Conservation (phyloP, 2,113 vertebrate genomes). For the Antennarius striatus region DNA sequence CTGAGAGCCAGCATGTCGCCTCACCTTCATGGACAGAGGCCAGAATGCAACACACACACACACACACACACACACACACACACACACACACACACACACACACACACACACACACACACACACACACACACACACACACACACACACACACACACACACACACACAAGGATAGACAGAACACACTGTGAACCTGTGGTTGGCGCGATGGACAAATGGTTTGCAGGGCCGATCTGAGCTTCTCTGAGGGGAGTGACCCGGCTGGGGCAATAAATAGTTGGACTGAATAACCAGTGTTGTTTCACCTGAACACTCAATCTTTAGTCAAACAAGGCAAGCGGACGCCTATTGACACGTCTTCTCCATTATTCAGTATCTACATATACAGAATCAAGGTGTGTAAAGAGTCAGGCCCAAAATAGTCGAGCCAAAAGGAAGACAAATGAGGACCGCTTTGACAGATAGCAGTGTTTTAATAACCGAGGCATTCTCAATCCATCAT, state of each 20-base stretch:
- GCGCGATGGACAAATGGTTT: constrained; percentile 52
- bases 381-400: constrained; percentile 37
- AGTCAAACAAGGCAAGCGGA: constrained; percentile 38
- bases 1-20: constrained; percentile 33
- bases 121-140: constrained; percentile 23
- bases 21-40: constrained; percentile 19
- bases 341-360: constrained; percentile 27
- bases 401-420: constrained; percentile 25
- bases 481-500: too few relatives aligned
- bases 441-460: constrained; percentile 2
- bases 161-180: constrained; percentile 23
- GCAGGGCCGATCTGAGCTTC: constrained; percentile 44
- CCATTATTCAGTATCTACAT: constrained; percentile 29
- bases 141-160: constrained; percentile 36
- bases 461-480: background rate
- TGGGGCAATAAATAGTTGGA: constrained; percentile 58
- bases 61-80: constrained; percentile 38
- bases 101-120: constrained; percentile 31
- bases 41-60: constrained; percentile 33
- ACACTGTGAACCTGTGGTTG: constrained; percentile 30
- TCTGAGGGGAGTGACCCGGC: constrained; percentile 38
- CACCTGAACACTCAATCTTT: constrained; percentile 53
- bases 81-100: constrained; percentile 19
- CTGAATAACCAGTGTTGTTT: constrained; percentile 56
- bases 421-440: constrained; percentile 9